phyloP scores from a whole-genome alignment of 2,888 invertebrate species.

The Mechanitis mazaeus region DNA sequence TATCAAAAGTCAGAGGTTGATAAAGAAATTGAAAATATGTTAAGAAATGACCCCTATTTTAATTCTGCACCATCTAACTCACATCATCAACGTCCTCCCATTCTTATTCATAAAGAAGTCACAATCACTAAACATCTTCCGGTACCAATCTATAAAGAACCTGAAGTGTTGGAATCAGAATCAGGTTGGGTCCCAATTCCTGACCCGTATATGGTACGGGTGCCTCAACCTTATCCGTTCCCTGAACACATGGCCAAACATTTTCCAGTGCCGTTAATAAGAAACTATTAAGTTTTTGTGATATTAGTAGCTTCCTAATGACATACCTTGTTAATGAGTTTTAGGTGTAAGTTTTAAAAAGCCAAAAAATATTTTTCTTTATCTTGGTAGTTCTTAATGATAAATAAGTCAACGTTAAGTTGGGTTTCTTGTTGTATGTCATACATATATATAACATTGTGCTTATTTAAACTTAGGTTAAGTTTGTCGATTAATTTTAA shows the following conservation, averaged over 20 bases:
- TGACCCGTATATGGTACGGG: background rate
- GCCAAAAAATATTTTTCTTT: no score
- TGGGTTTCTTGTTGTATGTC: no score
- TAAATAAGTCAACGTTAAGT: no score
- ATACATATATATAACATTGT: no score
- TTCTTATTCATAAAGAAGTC: conserved; percentile 14
- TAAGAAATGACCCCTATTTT: background rate
- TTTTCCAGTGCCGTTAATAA: conserved; percentile 31
- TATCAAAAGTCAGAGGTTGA: conserved; percentile 8
- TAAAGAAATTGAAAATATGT: conserved; percentile 10
- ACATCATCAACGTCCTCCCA: conserved; percentile 8
- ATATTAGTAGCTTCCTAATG: no score
- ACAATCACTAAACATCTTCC: conserved; percentile 13
- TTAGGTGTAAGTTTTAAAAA: no score
- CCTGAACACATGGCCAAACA: conserved; percentile 41
- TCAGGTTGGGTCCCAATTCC: background rate
- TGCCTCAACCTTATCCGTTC: conserved; percentile 33
- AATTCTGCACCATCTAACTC: background rate
- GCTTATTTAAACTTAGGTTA: no score
- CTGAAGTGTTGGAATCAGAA: background rate
- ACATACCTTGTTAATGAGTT: no score
- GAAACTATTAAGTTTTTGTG: no score
- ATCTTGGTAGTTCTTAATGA: no score
- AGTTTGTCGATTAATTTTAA: conserved; percentile 9
- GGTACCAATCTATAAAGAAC: conserved; percentile 1